Base-by-base conservation (phyloP, 2,113 vertebrate genomes). In the Crotalus helleri region DNA sequence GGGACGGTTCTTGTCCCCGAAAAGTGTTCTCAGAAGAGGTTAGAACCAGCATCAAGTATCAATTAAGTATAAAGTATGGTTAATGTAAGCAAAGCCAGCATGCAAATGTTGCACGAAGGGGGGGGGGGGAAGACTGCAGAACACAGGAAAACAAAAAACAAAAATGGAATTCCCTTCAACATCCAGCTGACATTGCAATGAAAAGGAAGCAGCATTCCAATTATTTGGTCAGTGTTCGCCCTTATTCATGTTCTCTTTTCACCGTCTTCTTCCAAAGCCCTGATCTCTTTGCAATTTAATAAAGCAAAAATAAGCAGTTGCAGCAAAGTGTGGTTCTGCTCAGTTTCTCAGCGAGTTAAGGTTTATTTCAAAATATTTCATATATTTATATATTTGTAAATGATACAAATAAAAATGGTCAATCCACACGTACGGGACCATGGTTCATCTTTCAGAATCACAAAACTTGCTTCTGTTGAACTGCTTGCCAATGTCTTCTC, bases 21-120 rank as follows among this genome's bases (percentile, higher is more conserved):
- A 97, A 97, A 97, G 97, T 95, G 97, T 97, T 96, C 97, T 97
- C 96, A 95, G 96, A 97, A 97, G 97, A 98, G 96, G 96, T 96
- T 96, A 96, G 97, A 97, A 96, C 39, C 94, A 96, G 95, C 91
- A 95, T 96, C 95, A 97, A 94, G 96, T 97, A 97, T 97, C 96
- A 96, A 95, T 96, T 88, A 95, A 96, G 95, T 97, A 97, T 97
- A 97, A 97, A 97, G 96, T 97, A 97, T 96, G 97, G 95, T 97
- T 97, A 98, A 93, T 96, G 97, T 96, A 97, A 98, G 97, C 97
- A 98, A 97, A 98, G 98, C 97, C 97, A 96, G 98, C 98, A 98
- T 98, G 98, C 98, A 98, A 97, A 95, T 97, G 97, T 97, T 97
- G 97, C 97, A 98, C 96, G 95, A 96, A 96, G 95, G 94, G 1